Evolutionary conservation across 2,888 invertebrate species (phyloP).

Genomic region (Pheosia gnoma): DNA sequence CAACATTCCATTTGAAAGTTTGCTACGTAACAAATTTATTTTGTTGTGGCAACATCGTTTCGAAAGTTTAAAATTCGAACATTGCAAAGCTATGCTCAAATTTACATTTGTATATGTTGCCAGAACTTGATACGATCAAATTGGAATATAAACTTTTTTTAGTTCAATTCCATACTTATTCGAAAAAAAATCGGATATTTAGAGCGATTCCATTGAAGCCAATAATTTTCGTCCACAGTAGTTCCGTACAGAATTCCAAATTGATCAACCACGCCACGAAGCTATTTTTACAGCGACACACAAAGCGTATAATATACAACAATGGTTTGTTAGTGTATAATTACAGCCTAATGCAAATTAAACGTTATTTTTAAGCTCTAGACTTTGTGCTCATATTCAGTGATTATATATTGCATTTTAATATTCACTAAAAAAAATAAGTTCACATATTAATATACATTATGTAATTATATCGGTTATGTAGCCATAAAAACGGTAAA

Average conservation of each 20-base stretch:
- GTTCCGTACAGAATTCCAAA: conserved; percentile 72
- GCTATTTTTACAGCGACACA: conserved; percentile 69
- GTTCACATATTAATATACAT: conserved; percentile 5
- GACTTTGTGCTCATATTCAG: conserved; percentile 34
- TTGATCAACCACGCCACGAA: conserved; percentile 75
- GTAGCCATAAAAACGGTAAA: too few relatives aligned
- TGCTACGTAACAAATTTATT: conserved; percentile 62
- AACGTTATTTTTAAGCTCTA: conserved; percentile 42
- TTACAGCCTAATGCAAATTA: conserved; percentile 56
- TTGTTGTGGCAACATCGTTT: conserved; percentile 72
- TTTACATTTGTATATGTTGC: conserved; percentile 57
- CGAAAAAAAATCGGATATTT: conserved; percentile 27
- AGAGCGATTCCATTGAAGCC: conserved; percentile 56
- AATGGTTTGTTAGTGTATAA: conserved; percentile 83
- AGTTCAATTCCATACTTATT: conserved; percentile 34
- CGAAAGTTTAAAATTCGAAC: conserved; percentile 29
- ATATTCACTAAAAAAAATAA: too few relatives aligned
- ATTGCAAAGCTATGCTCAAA: conserved; percentile 1
- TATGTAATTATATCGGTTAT: conserved; percentile 6
- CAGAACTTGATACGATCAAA: conserved; percentile 75
- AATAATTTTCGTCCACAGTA: conserved; percentile 65
- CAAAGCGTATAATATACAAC: conserved; percentile 65
- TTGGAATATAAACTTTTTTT: conserved; percentile 65
- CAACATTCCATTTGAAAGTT: conserved; percentile 87
- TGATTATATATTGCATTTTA: conserved; percentile 20